phyloP scores from a whole-genome alignment of 1,140 invertebrate genomes.

The Leptopilina clavipes region DNA sequence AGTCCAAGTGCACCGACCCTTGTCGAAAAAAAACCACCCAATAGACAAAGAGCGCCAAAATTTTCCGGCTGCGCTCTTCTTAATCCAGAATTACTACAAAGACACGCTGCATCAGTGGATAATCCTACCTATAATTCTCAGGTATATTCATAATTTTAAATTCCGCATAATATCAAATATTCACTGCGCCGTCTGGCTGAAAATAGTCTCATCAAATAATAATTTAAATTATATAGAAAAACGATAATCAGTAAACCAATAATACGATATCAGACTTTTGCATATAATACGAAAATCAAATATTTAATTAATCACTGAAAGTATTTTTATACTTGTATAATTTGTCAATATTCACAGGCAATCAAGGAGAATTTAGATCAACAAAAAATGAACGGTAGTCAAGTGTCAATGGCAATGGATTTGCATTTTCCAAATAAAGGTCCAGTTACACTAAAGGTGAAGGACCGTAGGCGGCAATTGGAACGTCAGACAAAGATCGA shows the following conservation, averaged over 20 bases:
- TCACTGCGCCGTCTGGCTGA: not conserved
- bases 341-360: constrained; percentile 43
- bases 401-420: constrained; percentile 84
- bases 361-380: constrained; percentile 73
- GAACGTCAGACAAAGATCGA: constrained; percentile 80
- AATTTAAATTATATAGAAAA: not conserved
- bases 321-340: no score
- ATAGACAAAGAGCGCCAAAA: constrained; percentile 63
- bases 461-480: constrained; percentile 84
- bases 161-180: not conserved
- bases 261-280: not conserved
- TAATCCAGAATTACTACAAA: constrained; percentile 76
- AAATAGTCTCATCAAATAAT: not conserved
- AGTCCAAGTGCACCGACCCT: constrained; percentile 77
- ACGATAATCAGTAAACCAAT: not conserved
- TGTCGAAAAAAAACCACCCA: constrained; percentile 74
- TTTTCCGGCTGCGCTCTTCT: constrained; percentile 77
- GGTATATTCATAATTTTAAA: not conserved
- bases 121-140: constrained; percentile 73
- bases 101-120: constrained; percentile 83
- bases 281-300: not conserved
- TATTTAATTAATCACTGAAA: no score
- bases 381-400: constrained; percentile 77
- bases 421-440: constrained; percentile 79
- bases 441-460: constrained; percentile 81